A percentile compares a stretch with the other conserved stretches of the same genome.
Conservation (phyloP, 2,113 vertebrate genomes). For the Ailuropoda melanoleuca region DNA sequence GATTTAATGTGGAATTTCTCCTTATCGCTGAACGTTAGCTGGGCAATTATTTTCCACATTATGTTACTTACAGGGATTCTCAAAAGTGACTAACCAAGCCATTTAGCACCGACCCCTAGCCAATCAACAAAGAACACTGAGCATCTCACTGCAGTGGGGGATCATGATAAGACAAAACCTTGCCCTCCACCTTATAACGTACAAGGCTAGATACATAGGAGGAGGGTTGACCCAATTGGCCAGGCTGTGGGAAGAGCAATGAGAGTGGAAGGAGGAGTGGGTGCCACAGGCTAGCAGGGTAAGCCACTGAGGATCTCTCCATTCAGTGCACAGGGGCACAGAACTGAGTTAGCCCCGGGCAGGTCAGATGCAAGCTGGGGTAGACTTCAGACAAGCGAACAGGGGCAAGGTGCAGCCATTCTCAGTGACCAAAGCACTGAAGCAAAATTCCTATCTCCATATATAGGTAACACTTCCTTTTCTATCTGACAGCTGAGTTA, state of each 20-base stretch:
- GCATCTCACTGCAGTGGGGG: background rate
- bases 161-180: background rate
- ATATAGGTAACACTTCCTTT: background rate
- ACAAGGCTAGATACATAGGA: background rate
- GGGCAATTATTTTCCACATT: background rate
- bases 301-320: background rate
- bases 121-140: background rate
- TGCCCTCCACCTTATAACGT: background rate
- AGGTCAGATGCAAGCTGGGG: background rate
- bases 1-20: background rate
- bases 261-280: background rate
- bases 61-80: background rate
- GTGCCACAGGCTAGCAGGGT: background rate
- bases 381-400: background rate
- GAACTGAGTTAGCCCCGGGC: background rate
- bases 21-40: background rate
- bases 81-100: background rate
- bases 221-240: background rate
- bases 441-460: background rate
- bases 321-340: background rate
- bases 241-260: background rate
- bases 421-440: background rate
- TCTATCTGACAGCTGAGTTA: background rate
- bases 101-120: background rate
- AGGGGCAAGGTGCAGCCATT: background rate